phyloP scores from a whole-genome alignment of 2,797 vertebrate genomes.

The Dallia pectoralis region DNA sequence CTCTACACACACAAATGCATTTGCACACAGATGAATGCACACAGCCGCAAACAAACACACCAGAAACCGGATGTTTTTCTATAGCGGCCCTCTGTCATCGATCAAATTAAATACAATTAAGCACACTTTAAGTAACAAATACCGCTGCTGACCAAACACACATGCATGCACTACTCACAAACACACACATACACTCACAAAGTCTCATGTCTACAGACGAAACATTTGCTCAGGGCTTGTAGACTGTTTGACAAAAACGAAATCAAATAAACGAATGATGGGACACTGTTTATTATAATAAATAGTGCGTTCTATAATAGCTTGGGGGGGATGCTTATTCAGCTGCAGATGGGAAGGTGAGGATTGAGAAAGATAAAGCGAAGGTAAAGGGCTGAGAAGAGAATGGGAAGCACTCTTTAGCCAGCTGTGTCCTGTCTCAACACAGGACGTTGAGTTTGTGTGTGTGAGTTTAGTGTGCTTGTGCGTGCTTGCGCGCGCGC shows the following conservation, averaged over 20 bases:
- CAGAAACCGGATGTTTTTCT: neutral
- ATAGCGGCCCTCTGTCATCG: neutral
- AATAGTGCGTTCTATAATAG: neutral
- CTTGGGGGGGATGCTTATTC: neutral
- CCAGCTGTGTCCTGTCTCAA: neutral
- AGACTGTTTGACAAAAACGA: too few species aligned
- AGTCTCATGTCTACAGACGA: too few species aligned
- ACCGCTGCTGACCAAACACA: neutral
- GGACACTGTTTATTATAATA: too few species aligned
- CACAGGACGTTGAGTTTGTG: neutral
- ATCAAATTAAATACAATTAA: neutral
- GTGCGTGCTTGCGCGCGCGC: neutral
- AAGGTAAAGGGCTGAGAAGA: neutral
- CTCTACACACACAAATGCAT: neutral
- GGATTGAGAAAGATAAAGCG: neutral
- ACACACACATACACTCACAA: neutral
- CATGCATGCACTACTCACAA: neutral
- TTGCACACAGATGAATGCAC: too few species aligned
- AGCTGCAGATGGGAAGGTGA: neutral
- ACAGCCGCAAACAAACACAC: neutral
- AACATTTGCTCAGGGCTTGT: too few species aligned
- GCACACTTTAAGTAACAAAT: neutral
- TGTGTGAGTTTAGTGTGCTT: neutral
- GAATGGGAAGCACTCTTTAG: neutral
- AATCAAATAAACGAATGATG: too few species aligned